Base-by-base conservation (phyloP, 1,140 invertebrate genomes). In the Rhyacophila brunnea region DNA sequence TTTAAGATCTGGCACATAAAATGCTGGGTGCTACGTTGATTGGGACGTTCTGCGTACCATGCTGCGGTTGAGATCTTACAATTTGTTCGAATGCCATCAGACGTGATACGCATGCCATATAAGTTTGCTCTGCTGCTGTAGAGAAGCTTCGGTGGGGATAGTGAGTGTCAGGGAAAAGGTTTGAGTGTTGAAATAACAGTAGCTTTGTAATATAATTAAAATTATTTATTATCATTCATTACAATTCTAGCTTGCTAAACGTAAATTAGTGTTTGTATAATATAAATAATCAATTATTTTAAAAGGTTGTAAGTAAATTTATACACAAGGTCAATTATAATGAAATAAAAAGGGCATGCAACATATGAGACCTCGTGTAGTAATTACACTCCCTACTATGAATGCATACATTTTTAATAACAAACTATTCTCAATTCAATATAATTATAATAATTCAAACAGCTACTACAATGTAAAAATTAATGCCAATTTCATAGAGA, bases 221-320 rank as follows among this genome's bases (percentile, higher is more conserved):
- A 79, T 79, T 78, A 79, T 79, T 79, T 79, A 79, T 79, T 79
- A 79, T 80, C 77, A 73, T 78, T 77, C 76, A 75, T 80, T 74
- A 80, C 78, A 80, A 75, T 76, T 78, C 77, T 78, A 80, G 77
- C 76, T 78, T 78, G 75, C 77, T 79, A 79, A 79, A 79, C 76
- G 74, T 79, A 79, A 66, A 79, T 79, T 78, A 78, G 75, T 65
- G 60, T 55, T 62, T 80, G 77, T 80, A 78, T 78, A 77, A 75
- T 75, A 74, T 75, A 78, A 78, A 79, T 79, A 79, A 79, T 79
- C 75, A 75, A 78, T 76, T 78, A 78, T 60, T 64, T 73, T 72
- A 71, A 71, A 76, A 69, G 58, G 64, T 66, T 68, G 67, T 70
- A 78, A 77, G 71, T 74, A 72, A 77, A 75, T 67, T n/a, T n/a